These are phyloP conservation scores for Saccopteryx bilineata DNA, from an alignment of 2,113 vertebrate genomes.

Conservation along the genomic window DNA sequence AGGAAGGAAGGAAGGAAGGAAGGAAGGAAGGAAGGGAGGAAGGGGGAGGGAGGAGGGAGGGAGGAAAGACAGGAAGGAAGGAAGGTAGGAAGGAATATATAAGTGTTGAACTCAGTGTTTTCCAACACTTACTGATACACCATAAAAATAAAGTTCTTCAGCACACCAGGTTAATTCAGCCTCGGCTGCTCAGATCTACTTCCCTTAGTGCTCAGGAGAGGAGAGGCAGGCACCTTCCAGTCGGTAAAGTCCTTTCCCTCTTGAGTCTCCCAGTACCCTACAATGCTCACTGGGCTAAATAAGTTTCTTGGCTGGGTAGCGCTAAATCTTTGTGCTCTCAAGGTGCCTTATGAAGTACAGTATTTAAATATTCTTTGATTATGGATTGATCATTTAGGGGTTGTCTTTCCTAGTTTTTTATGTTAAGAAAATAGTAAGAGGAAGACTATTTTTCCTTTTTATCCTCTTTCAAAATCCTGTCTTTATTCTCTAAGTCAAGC, in stretches of 20 bases:
- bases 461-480: neutral
- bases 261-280: neutral
- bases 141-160: neutral
- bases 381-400: neutral
- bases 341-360: neutral
- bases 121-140: neutral
- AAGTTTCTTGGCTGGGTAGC: neutral
- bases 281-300: neutral
- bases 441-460: neutral
- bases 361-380: neutral
- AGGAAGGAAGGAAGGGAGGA: no score
- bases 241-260: neutral
- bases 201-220: neutral
- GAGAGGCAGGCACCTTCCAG: neutral
- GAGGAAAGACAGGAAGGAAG: no score
- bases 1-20: no score
- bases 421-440: neutral
- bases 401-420: neutral
- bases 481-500: neutral
- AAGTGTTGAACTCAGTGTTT: neutral
- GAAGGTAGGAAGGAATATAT: no score
- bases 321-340: neutral
- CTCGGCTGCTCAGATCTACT: neutral
- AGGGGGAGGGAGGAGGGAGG: no score
- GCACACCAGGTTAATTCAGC: neutral